Conservation (phyloP, 2,113 vertebrate species). For the Hippopotamus amphibius region DNA sequence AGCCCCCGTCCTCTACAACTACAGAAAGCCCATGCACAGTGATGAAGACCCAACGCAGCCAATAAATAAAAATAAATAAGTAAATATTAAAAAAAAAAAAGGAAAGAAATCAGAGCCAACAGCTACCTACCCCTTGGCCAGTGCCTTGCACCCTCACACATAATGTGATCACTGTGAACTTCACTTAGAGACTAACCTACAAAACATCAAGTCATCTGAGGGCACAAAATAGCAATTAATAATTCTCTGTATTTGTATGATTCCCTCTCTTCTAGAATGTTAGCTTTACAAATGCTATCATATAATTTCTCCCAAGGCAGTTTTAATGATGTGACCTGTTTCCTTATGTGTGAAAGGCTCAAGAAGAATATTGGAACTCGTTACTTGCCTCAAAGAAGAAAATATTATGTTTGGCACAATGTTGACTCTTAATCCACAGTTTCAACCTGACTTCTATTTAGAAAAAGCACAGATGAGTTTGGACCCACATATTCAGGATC, state of each 20-base stretch:
- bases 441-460: constrained; percentile 47
- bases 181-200: neutral
- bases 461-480: neutral
- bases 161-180: neutral
- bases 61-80: too few relatives aligned
- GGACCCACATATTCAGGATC: constrained; percentile 27
- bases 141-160: neutral
- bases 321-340: constrained; percentile 42
- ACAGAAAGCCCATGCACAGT: too few relatives aligned
- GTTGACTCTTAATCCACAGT: neutral
- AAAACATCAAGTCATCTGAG: neutral
- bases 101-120: neutral
- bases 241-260: neutral
- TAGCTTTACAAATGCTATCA: constrained; percentile 29
- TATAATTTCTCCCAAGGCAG: constrained; percentile 20
- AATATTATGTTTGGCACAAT: constrained; percentile 70
- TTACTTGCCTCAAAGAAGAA: constrained; percentile 60
- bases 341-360: constrained; percentile 43
- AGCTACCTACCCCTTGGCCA: neutral
- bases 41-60: too few relatives aligned
- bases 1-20: too few relatives aligned
- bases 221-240: neutral
- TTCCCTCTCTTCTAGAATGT: neutral
- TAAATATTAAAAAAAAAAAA: too few relatives aligned
- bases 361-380: constrained; percentile 42